A percentile compares a stretch with the other conserved stretches of the same genome.
Evolutionary conservation across 2,888 invertebrate genomes (phyloP).

Genomic region (Acronicta psi): DNA sequence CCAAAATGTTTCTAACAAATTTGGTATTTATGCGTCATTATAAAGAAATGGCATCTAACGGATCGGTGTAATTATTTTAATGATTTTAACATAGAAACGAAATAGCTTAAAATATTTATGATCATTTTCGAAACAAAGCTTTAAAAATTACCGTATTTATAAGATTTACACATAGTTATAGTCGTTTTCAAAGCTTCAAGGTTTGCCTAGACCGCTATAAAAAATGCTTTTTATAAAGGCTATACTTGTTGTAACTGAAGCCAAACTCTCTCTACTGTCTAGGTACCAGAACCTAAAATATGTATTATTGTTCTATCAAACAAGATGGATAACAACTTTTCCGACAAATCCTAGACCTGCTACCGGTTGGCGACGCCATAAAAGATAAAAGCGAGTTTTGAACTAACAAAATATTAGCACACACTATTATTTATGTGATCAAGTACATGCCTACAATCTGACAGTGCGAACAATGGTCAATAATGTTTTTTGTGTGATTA

Average conservation of each 20-base stretch:
- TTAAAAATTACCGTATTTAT: constrained; percentile 16
- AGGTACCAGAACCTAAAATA: too few relatives aligned
- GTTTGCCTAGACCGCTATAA: neutral
- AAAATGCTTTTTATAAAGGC: neutral
- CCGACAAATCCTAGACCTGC: neutral
- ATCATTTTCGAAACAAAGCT: constrained; percentile 21
- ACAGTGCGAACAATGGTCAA: constrained; percentile 67
- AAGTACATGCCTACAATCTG: constrained; percentile 22
- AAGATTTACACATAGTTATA: constrained; percentile 4
- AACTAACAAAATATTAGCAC: constrained; percentile 22
- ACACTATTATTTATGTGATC: constrained; percentile 24
- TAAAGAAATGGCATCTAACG: constrained; percentile 34
- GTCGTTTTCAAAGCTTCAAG: neutral
- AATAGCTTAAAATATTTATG: constrained; percentile 9
- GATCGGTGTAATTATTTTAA: constrained; percentile 43
- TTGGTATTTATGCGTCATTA: constrained; percentile 12
- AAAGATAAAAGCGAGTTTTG: constrained; percentile 32
- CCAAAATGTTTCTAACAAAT: constrained; percentile 8
- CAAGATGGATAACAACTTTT: neutral
- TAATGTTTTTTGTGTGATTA: constrained; percentile 73
- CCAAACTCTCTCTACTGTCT: neutral
- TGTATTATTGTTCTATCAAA: too few relatives aligned
- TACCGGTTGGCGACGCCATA: constrained; percentile 16
- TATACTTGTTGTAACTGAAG: neutral
- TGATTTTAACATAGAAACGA: constrained; percentile 20